phyloP scores from a whole-genome alignment of 1,140 invertebrate genomes.

The Helicorthomorpha holstii region DNA sequence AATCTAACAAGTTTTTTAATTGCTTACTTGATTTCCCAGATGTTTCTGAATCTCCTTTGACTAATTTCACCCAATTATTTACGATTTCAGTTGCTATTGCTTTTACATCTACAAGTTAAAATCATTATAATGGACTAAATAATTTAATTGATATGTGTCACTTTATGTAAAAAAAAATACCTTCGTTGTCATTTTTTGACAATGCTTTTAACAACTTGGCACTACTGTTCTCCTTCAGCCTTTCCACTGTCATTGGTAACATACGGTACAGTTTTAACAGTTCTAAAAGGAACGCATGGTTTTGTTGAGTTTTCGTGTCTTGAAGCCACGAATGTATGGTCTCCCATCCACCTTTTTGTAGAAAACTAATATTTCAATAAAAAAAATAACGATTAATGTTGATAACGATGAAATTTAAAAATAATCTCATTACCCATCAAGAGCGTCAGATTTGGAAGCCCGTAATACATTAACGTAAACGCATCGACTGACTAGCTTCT shows the following conservation, averaged over 20 bases:
- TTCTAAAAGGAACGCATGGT: slow-evolving; percentile 69
- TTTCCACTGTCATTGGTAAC: slow-evolving; percentile 71
- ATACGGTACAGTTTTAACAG: slow-evolving; percentile 60
- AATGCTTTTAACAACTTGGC: slow-evolving; percentile 79
- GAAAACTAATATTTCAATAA: slow-evolving; percentile 42
- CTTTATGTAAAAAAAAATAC: slow-evolving; percentile 28
- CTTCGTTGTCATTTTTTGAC: slow-evolving; percentile 57
- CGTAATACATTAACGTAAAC: slow-evolving; percentile 87
- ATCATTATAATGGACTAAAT: slow-evolving; percentile 4
- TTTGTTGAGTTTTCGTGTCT: slow-evolving; percentile 61
- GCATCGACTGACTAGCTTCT: slow-evolving; percentile 87
- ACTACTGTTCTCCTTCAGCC: slow-evolving; percentile 74
- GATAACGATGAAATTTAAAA: slow-evolving; percentile 7
- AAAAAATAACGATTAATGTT: slow-evolving; percentile 8
- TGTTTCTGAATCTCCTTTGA: slow-evolving; percentile 32
- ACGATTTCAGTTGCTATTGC: slow-evolving; percentile 58
- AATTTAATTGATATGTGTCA: background rate
- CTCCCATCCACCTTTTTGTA: slow-evolving; percentile 76
- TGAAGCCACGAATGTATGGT: slow-evolving; percentile 72
- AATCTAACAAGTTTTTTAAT: background rate
- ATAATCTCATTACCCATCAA: slow-evolving; percentile 44
- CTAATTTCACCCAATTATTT: slow-evolving; percentile 76
- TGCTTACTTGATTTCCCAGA: background rate
- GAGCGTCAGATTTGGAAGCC: slow-evolving; percentile 61
- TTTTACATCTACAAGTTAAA: slow-evolving; percentile 42